Evolutionary conservation across 2,113 vertebrate genomes (phyloP), one percentile per base, ranked within the genome.

Genomic region (Pollachius pollachius): DNA sequence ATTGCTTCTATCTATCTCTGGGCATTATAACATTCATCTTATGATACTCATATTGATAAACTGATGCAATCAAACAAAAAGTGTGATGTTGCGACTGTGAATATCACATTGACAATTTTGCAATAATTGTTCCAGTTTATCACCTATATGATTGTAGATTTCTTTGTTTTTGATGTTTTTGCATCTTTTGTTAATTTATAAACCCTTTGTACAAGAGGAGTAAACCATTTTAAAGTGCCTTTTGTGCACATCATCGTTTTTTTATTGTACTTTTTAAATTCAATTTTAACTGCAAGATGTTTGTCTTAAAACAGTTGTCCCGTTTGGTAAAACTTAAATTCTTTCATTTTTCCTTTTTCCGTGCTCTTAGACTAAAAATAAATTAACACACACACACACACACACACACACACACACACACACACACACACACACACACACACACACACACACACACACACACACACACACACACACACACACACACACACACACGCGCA

Each of bases 161-260:
- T 68, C 76, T 72, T 76, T 73, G 41, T 70, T 52, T 64, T 7
- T 5, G 6, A 58, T 17, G 16, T 23, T 13, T 69, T 65, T 57
- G 30, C 63, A 16, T 80, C 73, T 74, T 77, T 80, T 85, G 73
- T 41, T 77, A 73, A 90, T 89, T 89, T 89, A 89, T 86, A 79
- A 27, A 81, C 68, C 68, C 73, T 75, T 82, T 83, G 65, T 65
- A 23, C 52, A 69, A 68, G 77, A 80, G 76, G 18, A 72, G 72
- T 74, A 71, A 58, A 75, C 69, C 41, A 80, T 75, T 82, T 78
- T 37, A 67, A 75, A 88, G 87, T 91, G 90, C 90, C 88, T 91
- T 92, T 86, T 85, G 89, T 75, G 87, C 89, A 88, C 88, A 80
- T 69, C 72, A 84, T 86, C 34, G 63, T 86, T 86, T 89, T 87